Conservation (phyloP, 1,140 invertebrate genomes). For the Pygmarrhopalites habei region DNA sequence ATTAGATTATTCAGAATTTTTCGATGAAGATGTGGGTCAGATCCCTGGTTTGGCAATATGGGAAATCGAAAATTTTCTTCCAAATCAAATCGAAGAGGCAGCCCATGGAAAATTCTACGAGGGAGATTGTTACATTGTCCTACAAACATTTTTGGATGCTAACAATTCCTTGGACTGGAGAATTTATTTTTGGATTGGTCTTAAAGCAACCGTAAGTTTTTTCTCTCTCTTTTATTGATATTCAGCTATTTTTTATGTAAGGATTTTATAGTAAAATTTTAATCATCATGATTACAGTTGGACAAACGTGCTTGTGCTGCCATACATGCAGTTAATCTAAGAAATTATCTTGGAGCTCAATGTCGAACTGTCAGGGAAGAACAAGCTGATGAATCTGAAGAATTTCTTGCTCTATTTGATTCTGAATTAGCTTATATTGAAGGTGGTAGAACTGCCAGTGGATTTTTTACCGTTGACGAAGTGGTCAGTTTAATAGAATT, state of each 20-base stretch:
- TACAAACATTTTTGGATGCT: constrained; percentile 78
- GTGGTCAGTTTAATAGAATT: constrained; percentile 55
- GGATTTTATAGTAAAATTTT: constrained; percentile 1
- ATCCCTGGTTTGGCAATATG: constrained; percentile 79
- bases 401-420: constrained; percentile 89
- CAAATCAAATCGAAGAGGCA: constrained; percentile 81
- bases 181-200: constrained; percentile 99
- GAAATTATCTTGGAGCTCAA: constrained; percentile 90
- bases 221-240: constrained; percentile 17
- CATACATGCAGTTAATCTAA: constrained; percentile 96
- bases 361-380: constrained; percentile 97
- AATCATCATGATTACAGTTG: constrained; percentile 52
- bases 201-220: constrained; percentile 73
- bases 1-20: constrained; percentile 98
- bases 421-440: constrained; percentile 91
- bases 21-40: constrained; percentile 88
- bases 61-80: constrained; percentile 99
- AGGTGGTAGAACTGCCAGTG: constrained; percentile 90
- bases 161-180: constrained; percentile 83
- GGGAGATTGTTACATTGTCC: constrained; percentile 96
- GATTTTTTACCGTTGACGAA: constrained; percentile 96
- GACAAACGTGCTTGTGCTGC: constrained; percentile 98
- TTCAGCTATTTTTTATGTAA: neutral
- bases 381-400: constrained; percentile 90
- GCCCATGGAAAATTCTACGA: constrained; percentile 98